Conservation (phyloP, 2,888 invertebrate species). For the Minunthozetes semirufus region DNA sequence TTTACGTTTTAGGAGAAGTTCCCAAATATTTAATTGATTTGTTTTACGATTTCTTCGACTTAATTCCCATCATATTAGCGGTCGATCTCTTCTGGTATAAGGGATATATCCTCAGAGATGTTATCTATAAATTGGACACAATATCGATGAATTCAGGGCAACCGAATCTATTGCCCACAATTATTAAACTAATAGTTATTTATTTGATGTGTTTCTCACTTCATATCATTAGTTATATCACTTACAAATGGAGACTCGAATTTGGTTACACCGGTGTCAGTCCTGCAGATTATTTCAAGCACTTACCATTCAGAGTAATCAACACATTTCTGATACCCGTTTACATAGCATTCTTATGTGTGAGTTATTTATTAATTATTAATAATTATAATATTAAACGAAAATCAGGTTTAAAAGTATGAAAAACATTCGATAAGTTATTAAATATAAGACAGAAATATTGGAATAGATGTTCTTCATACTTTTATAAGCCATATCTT, state of each 20-base stretch:
- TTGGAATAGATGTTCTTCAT: no score
- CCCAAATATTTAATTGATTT: not conserved
- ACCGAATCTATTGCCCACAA: not conserved
- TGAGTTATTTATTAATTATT: not conserved
- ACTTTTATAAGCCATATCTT: no score
- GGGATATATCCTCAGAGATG: not conserved
- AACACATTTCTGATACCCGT: not conserved
- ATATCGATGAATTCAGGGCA: not conserved
- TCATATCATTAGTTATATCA: not conserved
- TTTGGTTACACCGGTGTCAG: not conserved
- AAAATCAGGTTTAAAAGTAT: no score
- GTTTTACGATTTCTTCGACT: not conserved
- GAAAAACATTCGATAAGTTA: no score
- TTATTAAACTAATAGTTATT: not conserved
- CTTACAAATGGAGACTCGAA: not conserved
- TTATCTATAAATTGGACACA: not conserved
- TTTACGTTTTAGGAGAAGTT: not conserved
- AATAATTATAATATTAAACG: no score
- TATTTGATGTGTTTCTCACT: not conserved
- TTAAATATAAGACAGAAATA: no score
- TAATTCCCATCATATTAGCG: not conserved
- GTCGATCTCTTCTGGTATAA: not conserved
- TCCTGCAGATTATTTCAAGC: not conserved
- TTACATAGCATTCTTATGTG: not conserved
- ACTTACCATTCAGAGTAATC: not conserved